Evolutionary conservation across 2,888 invertebrate species (phyloP), one percentile per base, ranked within the genome.

Genomic region (Nysson spinosus): DNA sequence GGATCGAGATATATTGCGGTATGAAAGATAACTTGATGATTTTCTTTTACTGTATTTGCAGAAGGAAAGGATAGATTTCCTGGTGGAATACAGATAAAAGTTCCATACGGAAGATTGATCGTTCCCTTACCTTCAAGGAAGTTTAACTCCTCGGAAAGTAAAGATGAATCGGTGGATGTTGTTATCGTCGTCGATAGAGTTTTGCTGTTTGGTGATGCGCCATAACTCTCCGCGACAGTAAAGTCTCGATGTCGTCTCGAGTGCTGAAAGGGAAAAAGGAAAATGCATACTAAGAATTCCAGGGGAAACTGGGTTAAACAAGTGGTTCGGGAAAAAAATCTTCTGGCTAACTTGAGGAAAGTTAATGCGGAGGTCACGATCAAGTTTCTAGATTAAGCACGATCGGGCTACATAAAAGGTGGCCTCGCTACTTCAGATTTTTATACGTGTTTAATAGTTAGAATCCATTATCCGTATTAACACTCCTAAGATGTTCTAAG

Each of bases 161-260:
- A 6, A 16, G 60, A 47, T 40, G 34, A 58, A 49, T 71, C 75
- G 30, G 44, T 63, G 46, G 61, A 16, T 39, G 75, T 32, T 26
- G 55, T 52, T 22, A 60, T 32, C 35, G 54, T 67, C 50, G 62
- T 61, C 52, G 75, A 46, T 7, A 37, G 54, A 47, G 56, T 42
- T 56, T 60, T 52, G 17, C 34, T 32, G 40, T 44, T 55, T 20
- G 60, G 32, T 39, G 72, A 70, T 26, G 51, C 57, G 28, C 57
- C 63, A 32, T 71, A 61, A 49, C 55, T 68, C 26, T 63, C 52
- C 47, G 50, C 60, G 32, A 43, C 63, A 39, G 56, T 72, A 67
- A 73, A 73, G 61, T 82, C 83, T 34, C 81, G 79, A 65, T 84
- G 82, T 22, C 82, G 81, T 60, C 82, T 79, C 4, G 80, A 77